Evolutionary conservation across 2,113 vertebrate genomes (phyloP).

Genomic region (Thinocorus orbignyianus): DNA sequence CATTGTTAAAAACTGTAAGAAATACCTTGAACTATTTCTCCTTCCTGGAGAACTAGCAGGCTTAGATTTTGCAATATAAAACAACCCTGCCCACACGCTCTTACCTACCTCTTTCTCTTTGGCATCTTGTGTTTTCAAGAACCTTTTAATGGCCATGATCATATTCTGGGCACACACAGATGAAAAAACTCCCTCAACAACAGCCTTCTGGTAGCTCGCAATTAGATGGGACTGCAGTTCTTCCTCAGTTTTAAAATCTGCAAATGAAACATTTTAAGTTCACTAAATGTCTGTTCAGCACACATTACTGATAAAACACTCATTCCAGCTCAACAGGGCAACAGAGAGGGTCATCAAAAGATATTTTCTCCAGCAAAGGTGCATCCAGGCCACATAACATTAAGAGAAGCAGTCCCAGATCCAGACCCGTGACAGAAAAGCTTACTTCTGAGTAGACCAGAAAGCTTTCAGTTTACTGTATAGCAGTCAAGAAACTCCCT

Average conservation of each 20-base stretch:
- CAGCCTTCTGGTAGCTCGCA: slow-evolving; percentile 78
- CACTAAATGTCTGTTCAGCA: not conserved
- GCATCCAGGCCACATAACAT: not conserved
- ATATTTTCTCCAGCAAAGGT: not conserved
- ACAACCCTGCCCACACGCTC: not conserved
- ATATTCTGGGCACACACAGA: slow-evolving; percentile 72
- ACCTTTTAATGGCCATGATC: slow-evolving; percentile 77
- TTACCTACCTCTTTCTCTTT: slow-evolving; percentile 75
- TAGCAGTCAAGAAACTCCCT: not conserved
- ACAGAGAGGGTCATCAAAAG: not conserved
- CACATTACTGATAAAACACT: not conserved
- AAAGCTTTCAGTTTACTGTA: not conserved
- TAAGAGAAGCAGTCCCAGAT: not conserved
- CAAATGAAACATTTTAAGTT: not conserved
- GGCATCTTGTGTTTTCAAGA: slow-evolving; percentile 65
- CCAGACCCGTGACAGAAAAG: not conserved
- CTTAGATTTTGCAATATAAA: not conserved
- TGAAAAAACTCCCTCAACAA: slow-evolving; percentile 67
- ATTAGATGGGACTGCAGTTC: slow-evolving; percentile 82
- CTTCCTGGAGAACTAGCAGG: not conserved
- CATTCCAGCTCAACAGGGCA: not conserved
- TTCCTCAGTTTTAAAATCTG: slow-evolving; percentile 85
- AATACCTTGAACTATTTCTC: not conserved
- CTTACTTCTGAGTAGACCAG: not conserved
- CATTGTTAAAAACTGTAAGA: not conserved